These are phyloP conservation scores for Mactromeris polynyma DNA, from an alignment of 2,888 invertebrate species.

Conservation along the genomic window DNA sequence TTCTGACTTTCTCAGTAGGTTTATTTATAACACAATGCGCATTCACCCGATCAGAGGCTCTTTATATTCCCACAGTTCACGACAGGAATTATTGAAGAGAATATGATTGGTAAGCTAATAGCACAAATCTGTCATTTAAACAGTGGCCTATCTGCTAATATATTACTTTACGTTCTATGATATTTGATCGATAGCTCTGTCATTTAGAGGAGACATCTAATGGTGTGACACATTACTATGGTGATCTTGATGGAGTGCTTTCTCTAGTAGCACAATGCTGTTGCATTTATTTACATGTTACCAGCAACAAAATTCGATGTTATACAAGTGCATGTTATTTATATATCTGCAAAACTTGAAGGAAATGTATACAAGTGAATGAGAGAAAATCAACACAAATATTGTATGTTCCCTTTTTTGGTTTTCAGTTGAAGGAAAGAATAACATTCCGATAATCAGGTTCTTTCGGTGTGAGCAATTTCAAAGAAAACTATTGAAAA, in stretches of 20 bases:
- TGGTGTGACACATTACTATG: background rate
- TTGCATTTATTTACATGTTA: background rate
- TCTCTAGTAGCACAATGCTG: background rate
- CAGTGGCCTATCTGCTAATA: background rate
- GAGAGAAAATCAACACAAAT: background rate
- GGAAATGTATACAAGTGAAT: background rate
- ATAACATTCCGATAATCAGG: background rate
- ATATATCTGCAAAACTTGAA: background rate
- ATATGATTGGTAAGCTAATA: background rate
- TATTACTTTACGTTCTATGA: background rate
- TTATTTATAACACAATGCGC: too few relatives aligned
- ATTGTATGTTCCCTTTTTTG: background rate
- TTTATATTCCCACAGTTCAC: too few relatives aligned
- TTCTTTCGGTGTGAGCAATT: background rate
- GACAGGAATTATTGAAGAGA: background rate
- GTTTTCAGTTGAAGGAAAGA: background rate
- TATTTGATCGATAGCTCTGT: background rate
- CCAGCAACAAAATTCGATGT: background rate
- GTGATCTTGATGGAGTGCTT: background rate
- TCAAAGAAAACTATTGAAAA: background rate
- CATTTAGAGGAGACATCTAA: background rate
- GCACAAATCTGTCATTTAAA: background rate
- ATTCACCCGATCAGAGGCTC: background rate
- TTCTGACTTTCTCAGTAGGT: too few relatives aligned
- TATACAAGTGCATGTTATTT: background rate